A percentile compares a stretch with the other conserved stretches of the same genome.
These are phyloP conservation scores for Orchesellides sinensis DNA, from an alignment of 2,888 invertebrate genomes.

Conservation along the genomic window DNA sequence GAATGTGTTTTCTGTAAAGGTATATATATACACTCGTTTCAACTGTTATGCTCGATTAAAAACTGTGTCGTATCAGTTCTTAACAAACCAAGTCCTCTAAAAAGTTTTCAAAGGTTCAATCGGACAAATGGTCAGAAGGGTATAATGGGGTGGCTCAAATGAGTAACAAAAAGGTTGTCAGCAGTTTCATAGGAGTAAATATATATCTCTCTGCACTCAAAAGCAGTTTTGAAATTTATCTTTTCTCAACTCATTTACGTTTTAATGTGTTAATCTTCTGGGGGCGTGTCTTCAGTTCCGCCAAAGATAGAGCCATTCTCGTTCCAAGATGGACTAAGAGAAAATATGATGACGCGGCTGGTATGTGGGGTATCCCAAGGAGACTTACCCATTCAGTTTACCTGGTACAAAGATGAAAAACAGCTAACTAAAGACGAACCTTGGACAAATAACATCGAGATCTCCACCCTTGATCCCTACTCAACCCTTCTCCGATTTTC, in stretches of 20 bases:
- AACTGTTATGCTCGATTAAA: too few species aligned
- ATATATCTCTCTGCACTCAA: background rate
- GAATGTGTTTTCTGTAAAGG: background rate
- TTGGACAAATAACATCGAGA: conserved; percentile 68
- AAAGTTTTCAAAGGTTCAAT: conserved; percentile 59
- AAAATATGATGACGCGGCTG: conserved; percentile 89
- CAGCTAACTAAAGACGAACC: conserved; percentile 56
- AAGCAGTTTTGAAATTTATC: background rate
- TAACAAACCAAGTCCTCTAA: too few species aligned
- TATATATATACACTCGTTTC: background rate
- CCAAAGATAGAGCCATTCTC: conserved; percentile 91
- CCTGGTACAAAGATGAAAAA: conserved; percentile 87
- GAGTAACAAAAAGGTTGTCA: background rate
- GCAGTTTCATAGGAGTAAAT: background rate
- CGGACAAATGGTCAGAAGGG: conserved; percentile 59
- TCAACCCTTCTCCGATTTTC: conserved; percentile 76
- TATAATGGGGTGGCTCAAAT: background rate
- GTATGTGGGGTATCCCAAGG: conserved; percentile 89
- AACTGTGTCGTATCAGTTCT: too few species aligned
- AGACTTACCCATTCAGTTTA: conserved; percentile 87
- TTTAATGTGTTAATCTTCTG: background rate
- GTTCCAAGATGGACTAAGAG: conserved; percentile 89
- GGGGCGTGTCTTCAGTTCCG: conserved; percentile 81
- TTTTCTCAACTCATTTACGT: background rate
- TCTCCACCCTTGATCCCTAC: conserved; percentile 73